phyloP scores from a whole-genome alignment of 2,797 vertebrate species.

The Micromesistius poutassou region DNA sequence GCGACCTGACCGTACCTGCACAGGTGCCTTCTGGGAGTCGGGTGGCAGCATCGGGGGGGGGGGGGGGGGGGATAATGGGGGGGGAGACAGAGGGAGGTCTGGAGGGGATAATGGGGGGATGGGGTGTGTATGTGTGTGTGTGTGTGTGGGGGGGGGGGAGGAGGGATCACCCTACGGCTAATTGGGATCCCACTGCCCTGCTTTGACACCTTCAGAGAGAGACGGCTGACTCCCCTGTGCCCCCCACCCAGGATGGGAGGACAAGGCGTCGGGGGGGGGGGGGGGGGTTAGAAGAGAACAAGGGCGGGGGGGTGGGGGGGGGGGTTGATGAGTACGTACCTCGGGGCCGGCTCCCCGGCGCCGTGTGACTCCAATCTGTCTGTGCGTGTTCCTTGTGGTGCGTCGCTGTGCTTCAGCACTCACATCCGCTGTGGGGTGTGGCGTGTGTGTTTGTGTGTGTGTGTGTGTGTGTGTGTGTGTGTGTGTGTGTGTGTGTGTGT shows the following conservation, averaged over 20 bases:
- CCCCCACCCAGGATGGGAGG: constrained; percentile 45
- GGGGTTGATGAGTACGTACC: constrained; percentile 14
- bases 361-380: constrained; percentile 35
- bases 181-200: constrained; percentile 40
- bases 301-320: constrained; percentile 11
- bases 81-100: too few species aligned
- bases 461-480: too few species aligned
- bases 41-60: background rate
- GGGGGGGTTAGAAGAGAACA: background rate
- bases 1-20: constrained; percentile 17
- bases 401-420: constrained; percentile 7
- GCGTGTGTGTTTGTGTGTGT: constrained; percentile 6
- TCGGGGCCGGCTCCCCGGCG: constrained; percentile 42
- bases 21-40: background rate
- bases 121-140: background rate
- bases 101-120: background rate
- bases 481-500: constrained; percentile 1
- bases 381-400: constrained; percentile 13
- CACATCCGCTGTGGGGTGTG: background rate
- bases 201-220: constrained; percentile 54
- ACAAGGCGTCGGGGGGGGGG: background rate
- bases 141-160: background rate
- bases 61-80: too few species aligned
- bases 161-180: constrained; percentile 39
- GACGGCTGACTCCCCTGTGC: constrained; percentile 48